These are phyloP conservation scores for Volucella inflata DNA, from an alignment of 2,888 invertebrate species.

Conservation along the genomic window DNA sequence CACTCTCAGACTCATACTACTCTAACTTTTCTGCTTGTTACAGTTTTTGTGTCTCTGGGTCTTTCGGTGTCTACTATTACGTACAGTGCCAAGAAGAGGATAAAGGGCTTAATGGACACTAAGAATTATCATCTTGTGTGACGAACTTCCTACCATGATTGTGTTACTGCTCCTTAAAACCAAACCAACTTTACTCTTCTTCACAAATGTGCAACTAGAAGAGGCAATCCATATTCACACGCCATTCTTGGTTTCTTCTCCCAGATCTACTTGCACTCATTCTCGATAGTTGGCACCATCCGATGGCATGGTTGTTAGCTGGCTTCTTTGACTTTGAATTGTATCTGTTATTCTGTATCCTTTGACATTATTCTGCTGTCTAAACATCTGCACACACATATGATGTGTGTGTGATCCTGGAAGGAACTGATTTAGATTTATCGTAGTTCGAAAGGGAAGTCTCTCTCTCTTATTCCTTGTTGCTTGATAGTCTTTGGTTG, in stretches of 20 bases:
- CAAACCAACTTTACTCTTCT: background rate
- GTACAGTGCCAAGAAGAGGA: slow-evolving; percentile 55
- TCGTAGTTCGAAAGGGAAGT: slow-evolving; percentile 61
- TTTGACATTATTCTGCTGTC: slow-evolving; percentile 71
- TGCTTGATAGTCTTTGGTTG: background rate
- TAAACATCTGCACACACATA: slow-evolving; percentile 59
- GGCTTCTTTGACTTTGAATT: slow-evolving; percentile 72
- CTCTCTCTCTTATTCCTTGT: slow-evolving; percentile 3
- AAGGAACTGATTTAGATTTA: slow-evolving; percentile 73
- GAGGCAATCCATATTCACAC: slow-evolving; percentile 22
- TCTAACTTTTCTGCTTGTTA: slow-evolving; percentile 15
- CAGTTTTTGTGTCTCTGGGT: background rate
- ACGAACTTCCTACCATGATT: slow-evolving; percentile 42
- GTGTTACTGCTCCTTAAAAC: slow-evolving; percentile 7
- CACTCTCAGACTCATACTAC: background rate
- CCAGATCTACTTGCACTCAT: no score
- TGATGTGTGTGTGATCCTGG: slow-evolving; percentile 68
- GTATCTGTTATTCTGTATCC: slow-evolving; percentile 71
- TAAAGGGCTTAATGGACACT: slow-evolving; percentile 67
- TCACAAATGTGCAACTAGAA: slow-evolving; percentile 14
- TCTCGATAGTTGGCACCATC: background rate
- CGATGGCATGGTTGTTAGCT: slow-evolving; percentile 21
- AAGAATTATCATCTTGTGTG: slow-evolving; percentile 70
- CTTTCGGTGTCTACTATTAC: slow-evolving; percentile 6
- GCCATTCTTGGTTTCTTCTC: background rate